These are phyloP conservation scores for Pogonognathellus flavescens DNA, from an alignment of 1,140 invertebrate species.

Conservation along the genomic window DNA sequence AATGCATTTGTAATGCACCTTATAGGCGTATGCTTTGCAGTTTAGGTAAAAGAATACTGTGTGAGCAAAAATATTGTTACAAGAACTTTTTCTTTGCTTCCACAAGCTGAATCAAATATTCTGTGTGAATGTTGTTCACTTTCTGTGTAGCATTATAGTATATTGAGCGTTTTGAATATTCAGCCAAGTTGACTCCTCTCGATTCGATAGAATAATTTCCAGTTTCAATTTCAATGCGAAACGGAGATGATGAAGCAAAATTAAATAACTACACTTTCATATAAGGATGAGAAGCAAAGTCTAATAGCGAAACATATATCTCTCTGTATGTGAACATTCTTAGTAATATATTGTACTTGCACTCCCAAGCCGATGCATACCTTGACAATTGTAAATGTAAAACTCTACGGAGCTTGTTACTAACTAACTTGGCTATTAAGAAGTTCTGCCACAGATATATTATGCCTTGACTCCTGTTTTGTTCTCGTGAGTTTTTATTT, in stretches of 20 bases:
- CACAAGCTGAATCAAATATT: not conserved
- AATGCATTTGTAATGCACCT: no score
- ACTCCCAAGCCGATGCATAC: not conserved
- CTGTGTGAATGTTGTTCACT: not conserved
- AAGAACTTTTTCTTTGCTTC: not conserved
- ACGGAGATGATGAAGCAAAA: slow-evolving; percentile 43
- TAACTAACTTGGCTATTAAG: not conserved
- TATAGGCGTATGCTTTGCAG: not conserved
- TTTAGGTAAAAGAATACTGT: not conserved
- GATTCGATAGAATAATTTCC: slow-evolving; percentile 22
- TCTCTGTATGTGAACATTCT: not conserved
- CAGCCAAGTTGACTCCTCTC: slow-evolving; percentile 2
- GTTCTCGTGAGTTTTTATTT: not conserved
- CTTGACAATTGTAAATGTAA: not conserved
- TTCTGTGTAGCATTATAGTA: not conserved
- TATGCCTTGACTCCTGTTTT: not conserved
- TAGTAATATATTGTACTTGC: not conserved
- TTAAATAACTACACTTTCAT: not conserved
- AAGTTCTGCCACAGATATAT: not conserved
- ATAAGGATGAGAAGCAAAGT: no score
- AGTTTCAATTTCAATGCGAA: slow-evolving; percentile 41
- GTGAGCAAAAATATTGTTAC: not conserved
- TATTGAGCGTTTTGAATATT: not conserved
- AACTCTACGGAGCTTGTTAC: not conserved
- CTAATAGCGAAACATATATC: no score